Conservation (phyloP, 1,140 invertebrate genomes). For the Ericerus pela region DNA sequence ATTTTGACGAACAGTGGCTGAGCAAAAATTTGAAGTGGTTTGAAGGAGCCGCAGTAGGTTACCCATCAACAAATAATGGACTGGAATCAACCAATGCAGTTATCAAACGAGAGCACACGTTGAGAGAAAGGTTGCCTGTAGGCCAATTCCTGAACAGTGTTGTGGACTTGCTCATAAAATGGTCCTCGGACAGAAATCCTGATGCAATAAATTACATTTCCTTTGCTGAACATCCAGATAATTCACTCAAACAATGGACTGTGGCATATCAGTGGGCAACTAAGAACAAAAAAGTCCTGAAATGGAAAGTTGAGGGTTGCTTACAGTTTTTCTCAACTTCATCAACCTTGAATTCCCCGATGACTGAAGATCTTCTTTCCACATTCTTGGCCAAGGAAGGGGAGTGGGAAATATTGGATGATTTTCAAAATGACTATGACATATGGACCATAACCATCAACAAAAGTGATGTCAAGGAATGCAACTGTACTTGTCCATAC, state of each 20-base stretch:
- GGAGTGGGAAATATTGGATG: not conserved
- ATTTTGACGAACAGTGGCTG: too few relatives aligned
- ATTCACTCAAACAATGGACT: not conserved
- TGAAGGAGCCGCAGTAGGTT: not conserved
- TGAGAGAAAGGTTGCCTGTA: not conserved
- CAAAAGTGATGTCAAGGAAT: not conserved
- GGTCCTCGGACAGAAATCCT: not conserved
- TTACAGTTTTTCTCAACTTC: not conserved
- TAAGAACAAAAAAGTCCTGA: not conserved
- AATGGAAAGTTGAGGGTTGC: not conserved
- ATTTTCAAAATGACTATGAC: not conserved
- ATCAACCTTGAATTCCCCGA: not conserved
- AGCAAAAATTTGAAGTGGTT: too few relatives aligned
- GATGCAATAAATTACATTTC: not conserved
- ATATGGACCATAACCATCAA: not conserved
- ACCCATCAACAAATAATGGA: not conserved
- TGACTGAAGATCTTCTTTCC: not conserved
- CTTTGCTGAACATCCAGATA: not conserved
- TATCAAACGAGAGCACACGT: conserved; percentile 1
- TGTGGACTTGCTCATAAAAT: not conserved
- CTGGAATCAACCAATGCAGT: not conserved
- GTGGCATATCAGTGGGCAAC: not conserved
- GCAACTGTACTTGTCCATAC: not conserved
- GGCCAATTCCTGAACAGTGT: conserved; percentile 2
- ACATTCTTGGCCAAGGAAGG: not conserved